phyloP scores from a whole-genome alignment of 2,888 invertebrate species.

The Stramonita haemastoma region DNA sequence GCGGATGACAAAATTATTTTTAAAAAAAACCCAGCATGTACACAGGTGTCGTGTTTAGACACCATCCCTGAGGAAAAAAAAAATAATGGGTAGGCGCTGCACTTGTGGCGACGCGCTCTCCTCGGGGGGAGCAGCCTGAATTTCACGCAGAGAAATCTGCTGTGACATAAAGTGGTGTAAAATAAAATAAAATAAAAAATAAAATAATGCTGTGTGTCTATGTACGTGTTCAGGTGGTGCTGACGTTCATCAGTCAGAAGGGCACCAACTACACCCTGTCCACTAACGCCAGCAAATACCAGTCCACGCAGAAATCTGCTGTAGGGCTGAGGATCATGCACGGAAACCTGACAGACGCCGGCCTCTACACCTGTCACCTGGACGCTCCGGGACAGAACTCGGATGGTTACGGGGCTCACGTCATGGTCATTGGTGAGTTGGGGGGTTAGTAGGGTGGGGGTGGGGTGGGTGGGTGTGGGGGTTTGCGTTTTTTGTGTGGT shows the following conservation, averaged over 20 bases:
- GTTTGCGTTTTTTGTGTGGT: background rate
- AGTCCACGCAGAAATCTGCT: conserved; percentile 32
- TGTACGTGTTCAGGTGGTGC: conserved; percentile 43
- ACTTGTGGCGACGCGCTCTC: no score
- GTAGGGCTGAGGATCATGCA: conserved; percentile 38
- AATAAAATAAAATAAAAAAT: background rate
- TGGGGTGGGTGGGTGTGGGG: background rate
- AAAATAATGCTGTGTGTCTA: no score
- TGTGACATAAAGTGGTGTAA: background rate
- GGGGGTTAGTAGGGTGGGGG: no score
- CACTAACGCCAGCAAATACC: conserved; percentile 44
- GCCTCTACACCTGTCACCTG: conserved; percentile 45
- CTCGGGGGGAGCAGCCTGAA: no score
- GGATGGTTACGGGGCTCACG: conserved; percentile 41
- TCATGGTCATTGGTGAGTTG: conserved; percentile 45
- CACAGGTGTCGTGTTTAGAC: no score
- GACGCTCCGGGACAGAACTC: conserved; percentile 26
- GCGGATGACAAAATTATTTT: no score
- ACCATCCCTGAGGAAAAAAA: no score
- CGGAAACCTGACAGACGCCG: conserved; percentile 45
- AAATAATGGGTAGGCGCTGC: no score
- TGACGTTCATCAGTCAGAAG: conserved; percentile 39
- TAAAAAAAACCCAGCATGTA: no score
- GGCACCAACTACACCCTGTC: conserved; percentile 34
- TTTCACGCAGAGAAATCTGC: no score